Percentiles rank a stretch among this genome's conserved stretches.
Evolutionary conservation across 2,888 invertebrate genomes (phyloP).

Genomic region (Bugulina stolonifera): DNA sequence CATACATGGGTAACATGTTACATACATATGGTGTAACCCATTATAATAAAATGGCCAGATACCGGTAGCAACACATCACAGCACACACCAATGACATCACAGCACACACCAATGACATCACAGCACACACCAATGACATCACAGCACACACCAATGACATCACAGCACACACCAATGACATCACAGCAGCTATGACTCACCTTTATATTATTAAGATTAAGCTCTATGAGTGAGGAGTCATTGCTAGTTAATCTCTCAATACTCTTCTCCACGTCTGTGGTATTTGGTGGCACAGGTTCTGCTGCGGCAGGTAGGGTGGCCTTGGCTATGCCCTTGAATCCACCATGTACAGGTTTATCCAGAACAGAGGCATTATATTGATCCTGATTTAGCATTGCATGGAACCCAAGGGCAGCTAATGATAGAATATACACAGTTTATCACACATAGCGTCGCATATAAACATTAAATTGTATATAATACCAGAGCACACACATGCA

Average conservation of each 20-base stretch:
- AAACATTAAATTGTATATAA: no score
- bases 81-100: no score
- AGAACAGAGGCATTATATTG: constrained; percentile 88
- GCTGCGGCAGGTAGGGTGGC: neutral
- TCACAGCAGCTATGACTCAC: constrained; percentile 56
- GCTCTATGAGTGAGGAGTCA: constrained; percentile 63
- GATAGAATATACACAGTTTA: no score
- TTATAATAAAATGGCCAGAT: no score
- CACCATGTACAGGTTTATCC: constrained; percentile 40
- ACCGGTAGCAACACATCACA: no score
- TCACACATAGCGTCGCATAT: no score
- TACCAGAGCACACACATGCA: no score
- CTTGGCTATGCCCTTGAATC: constrained; percentile 38
- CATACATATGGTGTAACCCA: no score
- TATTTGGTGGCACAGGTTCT: constrained; percentile 75
- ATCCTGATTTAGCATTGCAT: constrained; percentile 99
- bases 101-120: no score
- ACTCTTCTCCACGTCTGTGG: constrained; percentile 88
- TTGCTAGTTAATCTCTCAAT: constrained; percentile 76
- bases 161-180: neutral
- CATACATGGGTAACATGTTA: no score
- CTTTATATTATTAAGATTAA: constrained; percentile 99
- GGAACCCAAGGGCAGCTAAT: constrained; percentile 86
- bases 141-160: no score
- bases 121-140: no score